A percentile compares a stretch with the other conserved stretches of the same genome.
These are phyloP conservation scores for Synaphobranchus kaupii DNA, from an alignment of 2,797 vertebrate species.

Conservation along the genomic window DNA sequence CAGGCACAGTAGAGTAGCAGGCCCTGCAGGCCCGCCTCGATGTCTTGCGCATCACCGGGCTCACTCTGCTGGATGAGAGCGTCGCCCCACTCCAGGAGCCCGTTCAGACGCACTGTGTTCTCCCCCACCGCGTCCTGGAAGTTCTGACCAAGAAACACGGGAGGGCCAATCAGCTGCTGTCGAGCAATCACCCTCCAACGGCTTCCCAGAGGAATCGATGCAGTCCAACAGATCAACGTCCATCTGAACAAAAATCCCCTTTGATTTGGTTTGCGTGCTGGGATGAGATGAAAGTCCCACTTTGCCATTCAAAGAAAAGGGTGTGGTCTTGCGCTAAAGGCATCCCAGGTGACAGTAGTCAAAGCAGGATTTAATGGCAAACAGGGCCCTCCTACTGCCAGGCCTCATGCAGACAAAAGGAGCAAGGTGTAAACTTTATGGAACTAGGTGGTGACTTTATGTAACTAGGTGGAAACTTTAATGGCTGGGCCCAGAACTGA, in stretches of 20 bases:
- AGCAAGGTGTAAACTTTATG: neutral
- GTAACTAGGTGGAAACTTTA: neutral
- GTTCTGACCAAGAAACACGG: constrained; percentile 50
- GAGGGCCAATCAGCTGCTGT: neutral
- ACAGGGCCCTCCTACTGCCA: neutral
- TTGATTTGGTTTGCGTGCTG: neutral
- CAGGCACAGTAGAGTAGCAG: constrained; percentile 70
- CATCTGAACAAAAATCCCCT: neutral
- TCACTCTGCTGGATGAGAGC: constrained; percentile 72
- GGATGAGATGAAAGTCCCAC: neutral
- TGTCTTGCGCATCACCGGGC: constrained; percentile 57
- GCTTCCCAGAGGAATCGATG: neutral
- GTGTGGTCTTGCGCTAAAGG: neutral
- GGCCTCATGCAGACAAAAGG: neutral
- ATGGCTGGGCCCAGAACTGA: neutral
- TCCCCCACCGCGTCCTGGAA: constrained; percentile 75
- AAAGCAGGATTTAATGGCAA: neutral
- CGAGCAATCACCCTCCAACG: constrained; percentile 16
- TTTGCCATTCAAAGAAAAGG: neutral
- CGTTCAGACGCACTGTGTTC: constrained; percentile 67
- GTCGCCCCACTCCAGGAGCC: constrained; percentile 72
- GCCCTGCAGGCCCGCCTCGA: constrained; percentile 74
- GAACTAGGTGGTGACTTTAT: neutral
- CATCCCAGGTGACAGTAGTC: neutral
- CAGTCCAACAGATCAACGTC: neutral